phyloP scores from a whole-genome alignment of 1,140 invertebrate species.

The Nomia melanderi region DNA sequence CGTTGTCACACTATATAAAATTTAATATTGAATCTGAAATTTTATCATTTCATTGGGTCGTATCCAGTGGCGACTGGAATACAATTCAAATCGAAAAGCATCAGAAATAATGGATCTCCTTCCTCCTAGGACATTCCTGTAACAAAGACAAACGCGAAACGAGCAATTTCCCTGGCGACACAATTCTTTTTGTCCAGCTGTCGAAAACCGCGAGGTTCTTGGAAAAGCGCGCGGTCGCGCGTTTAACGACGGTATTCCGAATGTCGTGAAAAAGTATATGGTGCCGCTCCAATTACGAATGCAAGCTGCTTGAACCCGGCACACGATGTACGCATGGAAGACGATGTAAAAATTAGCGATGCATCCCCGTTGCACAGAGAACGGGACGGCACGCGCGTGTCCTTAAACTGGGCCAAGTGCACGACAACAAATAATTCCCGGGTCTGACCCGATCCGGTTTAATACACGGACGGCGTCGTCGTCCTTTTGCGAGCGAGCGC shows the following conservation, averaged over 20 bases:
- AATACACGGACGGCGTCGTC: not conserved
- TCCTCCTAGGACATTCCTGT: too few species aligned
- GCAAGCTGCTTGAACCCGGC: not conserved
- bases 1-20: too few species aligned
- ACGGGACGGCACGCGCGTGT: not conserved
- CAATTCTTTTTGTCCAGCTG: too few species aligned
- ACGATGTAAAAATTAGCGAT: slow-evolving; percentile 36
- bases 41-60: too few species aligned
- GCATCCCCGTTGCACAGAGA: slow-evolving; percentile 25
- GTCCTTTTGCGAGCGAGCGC: not conserved
- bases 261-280: not conserved
- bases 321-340: not conserved
- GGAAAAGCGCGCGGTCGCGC: too few species aligned
- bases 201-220: too few species aligned
- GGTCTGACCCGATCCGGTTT: slow-evolving; percentile 46
- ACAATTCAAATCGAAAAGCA: too few species aligned
- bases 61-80: too few species aligned
- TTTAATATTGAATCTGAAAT: too few species aligned
- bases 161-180: too few species aligned
- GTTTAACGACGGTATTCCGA: not conserved
- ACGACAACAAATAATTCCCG: slow-evolving; percentile 69
- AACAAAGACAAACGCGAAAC: too few species aligned
- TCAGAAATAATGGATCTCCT: too few species aligned
- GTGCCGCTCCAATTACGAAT: not conserved
- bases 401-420: slow-evolving; percentile 69